These are phyloP conservation scores for Aphelenchoides bicaudatus DNA, from an alignment of 2,888 invertebrate genomes.

Conservation along the genomic window DNA sequence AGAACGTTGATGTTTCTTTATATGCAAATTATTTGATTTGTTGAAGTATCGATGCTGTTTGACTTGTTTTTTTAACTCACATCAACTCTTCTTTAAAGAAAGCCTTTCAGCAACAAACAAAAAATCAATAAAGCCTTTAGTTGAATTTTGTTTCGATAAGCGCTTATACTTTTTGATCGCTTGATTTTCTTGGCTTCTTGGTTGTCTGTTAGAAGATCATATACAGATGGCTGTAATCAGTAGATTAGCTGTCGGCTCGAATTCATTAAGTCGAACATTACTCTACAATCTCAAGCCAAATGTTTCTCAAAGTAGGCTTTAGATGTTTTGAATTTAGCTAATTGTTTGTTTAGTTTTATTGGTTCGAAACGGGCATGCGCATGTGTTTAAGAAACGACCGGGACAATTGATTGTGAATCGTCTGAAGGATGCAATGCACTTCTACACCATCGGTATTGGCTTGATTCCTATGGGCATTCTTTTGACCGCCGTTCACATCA, in stretches of 20 bases:
- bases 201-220: no score
- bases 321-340: background rate
- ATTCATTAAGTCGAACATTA: background rate
- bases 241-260: slow-evolving; percentile 12
- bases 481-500: slow-evolving; percentile 26
- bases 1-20: no score
- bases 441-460: slow-evolving; percentile 55
- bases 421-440: slow-evolving; percentile 54
- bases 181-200: no score
- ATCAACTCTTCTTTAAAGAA: no score
- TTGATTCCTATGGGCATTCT: slow-evolving; percentile 44
- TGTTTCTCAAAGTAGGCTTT: slow-evolving; percentile 6
- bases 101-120: no score
- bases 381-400: slow-evolving; percentile 50
- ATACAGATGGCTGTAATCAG: slow-evolving; percentile 16
- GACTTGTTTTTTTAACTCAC: no score
- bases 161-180: no score
- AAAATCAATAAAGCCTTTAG: no score
- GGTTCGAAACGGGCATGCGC: slow-evolving; percentile 35
- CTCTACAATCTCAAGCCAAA: background rate
- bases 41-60: no score
- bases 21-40: no score
- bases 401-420: slow-evolving; percentile 55
- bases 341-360: background rate
- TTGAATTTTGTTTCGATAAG: no score